Percentiles rank a stretch among this genome's conserved stretches.
These are phyloP conservation scores for Bombyx mori DNA, from an alignment of 1,140 invertebrate genomes.

Conservation along the genomic window ASM3026992v2 NC_085107.1:3147001-3147500, in stretches of 20 bases:
- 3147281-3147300: slow-evolving; percentile 92
- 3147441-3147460: slow-evolving; percentile 92
- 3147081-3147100: too few relatives aligned
- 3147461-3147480: slow-evolving; percentile 93
- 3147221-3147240: slow-evolving; percentile 38
- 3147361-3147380: slow-evolving; percentile 89
- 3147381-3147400: slow-evolving; percentile 88
- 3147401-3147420: slow-evolving; percentile 87
- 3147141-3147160: too few relatives aligned
- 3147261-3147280: slow-evolving; percentile 89
- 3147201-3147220: slow-evolving; percentile 16
- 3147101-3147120: too few relatives aligned
- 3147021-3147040: too few relatives aligned
- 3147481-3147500: slow-evolving; percentile 90
- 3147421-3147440: slow-evolving; percentile 89
- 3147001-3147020: too few relatives aligned
- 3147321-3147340: slow-evolving; percentile 91
- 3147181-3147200: too few relatives aligned
- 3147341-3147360: slow-evolving; percentile 87
- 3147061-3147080: too few relatives aligned
- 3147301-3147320: slow-evolving; percentile 94
- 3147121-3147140: too few relatives aligned
- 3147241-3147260: slow-evolving; percentile 86
- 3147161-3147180: too few relatives aligned
- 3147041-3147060: too few relatives aligned